Percentiles rank a stretch among this genome's conserved stretches.
Conservation (phyloP, 2,113 vertebrate genomes). For the Daphoenositta chrysoptera region DNA sequence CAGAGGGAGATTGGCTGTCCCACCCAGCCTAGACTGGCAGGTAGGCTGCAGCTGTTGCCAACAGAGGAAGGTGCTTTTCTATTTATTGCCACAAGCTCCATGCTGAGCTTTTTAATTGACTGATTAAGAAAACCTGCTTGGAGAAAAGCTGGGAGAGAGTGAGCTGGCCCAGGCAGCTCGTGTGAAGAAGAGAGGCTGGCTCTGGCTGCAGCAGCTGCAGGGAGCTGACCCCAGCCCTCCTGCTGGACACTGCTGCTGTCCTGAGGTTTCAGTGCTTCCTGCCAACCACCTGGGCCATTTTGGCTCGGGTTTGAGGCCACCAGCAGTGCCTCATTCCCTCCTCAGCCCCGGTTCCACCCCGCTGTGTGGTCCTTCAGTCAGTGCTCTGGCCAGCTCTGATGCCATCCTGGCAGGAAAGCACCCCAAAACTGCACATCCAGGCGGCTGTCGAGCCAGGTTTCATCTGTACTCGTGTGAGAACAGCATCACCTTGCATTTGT, state of each 20-base stretch:
- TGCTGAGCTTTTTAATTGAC: not conserved
- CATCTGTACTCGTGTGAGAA: fast-evolving
- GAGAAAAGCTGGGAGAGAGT: not conserved
- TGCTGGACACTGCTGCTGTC: not conserved
- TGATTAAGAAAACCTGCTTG: not conserved
- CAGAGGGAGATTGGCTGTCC: not conserved
- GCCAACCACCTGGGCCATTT: not conserved
- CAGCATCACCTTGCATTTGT: fast-evolving
- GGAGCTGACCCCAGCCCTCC: not conserved
- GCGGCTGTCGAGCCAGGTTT: not conserved
- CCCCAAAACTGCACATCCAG: not conserved
- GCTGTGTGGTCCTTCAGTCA: fast-evolving
- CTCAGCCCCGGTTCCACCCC: no score
- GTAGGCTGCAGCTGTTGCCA: not conserved
- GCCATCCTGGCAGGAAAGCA: not conserved
- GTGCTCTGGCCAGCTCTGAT: not conserved
- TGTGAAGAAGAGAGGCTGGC: not conserved
- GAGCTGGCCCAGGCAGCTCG: not conserved
- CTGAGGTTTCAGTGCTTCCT: fast-evolving
- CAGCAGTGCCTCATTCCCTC: not conserved
- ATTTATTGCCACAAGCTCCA: not conserved
- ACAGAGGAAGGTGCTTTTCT: not conserved
- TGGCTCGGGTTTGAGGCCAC: not conserved
- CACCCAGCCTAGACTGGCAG: not conserved
- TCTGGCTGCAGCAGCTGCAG: not conserved